These are phyloP conservation scores for Parnassius mnemosyne DNA, from an alignment of 2,888 invertebrate species.

Conservation along the genomic window DNA sequence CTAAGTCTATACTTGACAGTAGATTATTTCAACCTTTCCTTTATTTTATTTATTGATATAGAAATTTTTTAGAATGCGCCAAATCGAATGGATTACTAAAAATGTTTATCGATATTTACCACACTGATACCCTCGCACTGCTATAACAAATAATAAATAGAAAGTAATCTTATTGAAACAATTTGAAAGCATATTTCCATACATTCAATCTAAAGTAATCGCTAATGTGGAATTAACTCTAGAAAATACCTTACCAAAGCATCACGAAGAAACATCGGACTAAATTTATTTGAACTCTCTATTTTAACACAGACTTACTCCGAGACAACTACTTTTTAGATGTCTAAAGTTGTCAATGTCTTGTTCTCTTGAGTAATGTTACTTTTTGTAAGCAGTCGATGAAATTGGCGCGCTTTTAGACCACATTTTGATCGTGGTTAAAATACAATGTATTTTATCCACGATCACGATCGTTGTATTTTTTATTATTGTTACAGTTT, in stretches of 20 bases:
- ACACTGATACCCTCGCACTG: no score
- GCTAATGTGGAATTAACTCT: background rate
- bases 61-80: no score
- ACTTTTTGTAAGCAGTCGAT: slow-evolving; percentile 20
- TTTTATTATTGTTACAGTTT: no score
- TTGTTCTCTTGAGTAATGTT: slow-evolving; percentile 25
- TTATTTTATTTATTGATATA: no score
- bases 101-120: no score
- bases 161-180: no score
- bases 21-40: no score
- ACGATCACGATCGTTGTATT: no score
- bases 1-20: no score
- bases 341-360: slow-evolving; percentile 24
- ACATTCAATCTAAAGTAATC: background rate
- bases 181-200: background rate
- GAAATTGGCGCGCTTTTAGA: slow-evolving; percentile 14
- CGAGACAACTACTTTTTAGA: slow-evolving; percentile 25
- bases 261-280: slow-evolving; percentile 4
- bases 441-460: background rate
- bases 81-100: no score
- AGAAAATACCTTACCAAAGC: slow-evolving; percentile 8
- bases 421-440: background rate
- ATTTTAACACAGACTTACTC: slow-evolving; percentile 25
- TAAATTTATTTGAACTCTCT: slow-evolving; percentile 19
- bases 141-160: no score